Evolutionary conservation across 2,888 invertebrate species (phyloP), one percentile per base, ranked within the genome.

Genomic region (Sylvicola fuscatus): DNA sequence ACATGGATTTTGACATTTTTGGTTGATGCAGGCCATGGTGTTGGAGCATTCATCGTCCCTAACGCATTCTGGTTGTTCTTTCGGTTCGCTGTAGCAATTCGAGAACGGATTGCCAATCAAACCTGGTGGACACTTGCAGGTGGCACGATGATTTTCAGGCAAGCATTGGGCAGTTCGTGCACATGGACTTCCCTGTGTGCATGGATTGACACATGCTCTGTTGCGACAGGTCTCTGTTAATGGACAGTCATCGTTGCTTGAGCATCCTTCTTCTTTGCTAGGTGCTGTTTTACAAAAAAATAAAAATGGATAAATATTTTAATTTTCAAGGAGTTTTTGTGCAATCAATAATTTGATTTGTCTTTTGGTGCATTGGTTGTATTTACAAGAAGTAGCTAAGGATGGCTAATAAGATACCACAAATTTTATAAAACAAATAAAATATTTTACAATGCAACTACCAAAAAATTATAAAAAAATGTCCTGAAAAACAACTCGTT

Each of bases 1-100:
- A 52, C 89, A 90, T 1, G 87, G 86, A 48, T 84, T 70, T 50
- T 78, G 72, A 49, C 90, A 90, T 32, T 72, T 69, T 43, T 70
- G 67, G 44, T 77, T 75, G 37, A 83, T 71, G 50, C 90, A 90
- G 1, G 86, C 79, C 48, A 76, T 73, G 21, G 76, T 72, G 3
- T 69, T 64, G 0, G 78, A 64, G 49, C 90, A 90, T 38, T 84
- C 78, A 0, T 68, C 63, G 50, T 87, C 81, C 11, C 64, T 61
- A 11, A 63, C 65, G 47, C 89, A 89, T 48, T 78, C 78, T 3
- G 74, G 66, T 38, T 66, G 58, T 21, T 62, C 60, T 36, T 62
- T 61, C 38, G 58, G 49, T 41, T 42, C 39, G 34, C 51, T 49
- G 39, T 56, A 74, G 52, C 87, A 87, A 45, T 74, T 78, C 36